phyloP scores from a whole-genome alignment of 2,797 vertebrate genomes.

The Aeoliscus strigatus region DNA sequence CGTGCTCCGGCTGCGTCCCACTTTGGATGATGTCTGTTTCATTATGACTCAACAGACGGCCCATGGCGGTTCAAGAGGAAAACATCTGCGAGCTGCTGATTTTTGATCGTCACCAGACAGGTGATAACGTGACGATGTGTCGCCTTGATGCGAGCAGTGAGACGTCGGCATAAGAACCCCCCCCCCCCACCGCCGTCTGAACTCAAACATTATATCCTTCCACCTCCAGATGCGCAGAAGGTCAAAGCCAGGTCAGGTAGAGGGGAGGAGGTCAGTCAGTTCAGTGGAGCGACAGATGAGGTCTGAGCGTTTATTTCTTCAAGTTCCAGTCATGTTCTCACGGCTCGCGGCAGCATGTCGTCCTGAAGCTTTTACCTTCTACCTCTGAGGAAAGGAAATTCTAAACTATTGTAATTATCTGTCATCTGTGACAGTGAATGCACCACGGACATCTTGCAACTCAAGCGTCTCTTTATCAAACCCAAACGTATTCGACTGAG shows the following conservation, averaged over 20 bases:
- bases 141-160: constrained; percentile 17
- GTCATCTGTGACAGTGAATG: too few species aligned
- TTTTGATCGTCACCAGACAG: constrained; percentile 15
- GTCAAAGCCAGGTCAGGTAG: constrained; percentile 51
- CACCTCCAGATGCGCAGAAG: constrained; percentile 47
- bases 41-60: too few species aligned
- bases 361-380: too few species aligned
- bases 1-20: too few species aligned
- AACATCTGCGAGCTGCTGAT: too few species aligned
- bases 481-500: too few species aligned
- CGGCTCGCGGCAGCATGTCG: constrained; percentile 13
- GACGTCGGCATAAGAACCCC: constrained; percentile 14
- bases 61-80: too few species aligned
- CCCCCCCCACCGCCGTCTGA: constrained; percentile 33
- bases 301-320: constrained; percentile 39
- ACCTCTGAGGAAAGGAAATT: too few species aligned
- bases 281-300: constrained; percentile 26
- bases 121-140: constrained; percentile 13
- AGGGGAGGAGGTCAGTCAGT: constrained; percentile 39
- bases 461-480: too few species aligned
- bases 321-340: constrained; percentile 19
- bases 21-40: too few species aligned
- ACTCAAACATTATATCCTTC: constrained; percentile 42
- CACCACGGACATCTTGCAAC: too few species aligned
- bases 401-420: too few species aligned